A percentile compares a stretch with the other conserved stretches of the same genome.
Evolutionary conservation across 2,113 vertebrate species (phyloP).

Genomic region (Brevimyrus niger): DNA sequence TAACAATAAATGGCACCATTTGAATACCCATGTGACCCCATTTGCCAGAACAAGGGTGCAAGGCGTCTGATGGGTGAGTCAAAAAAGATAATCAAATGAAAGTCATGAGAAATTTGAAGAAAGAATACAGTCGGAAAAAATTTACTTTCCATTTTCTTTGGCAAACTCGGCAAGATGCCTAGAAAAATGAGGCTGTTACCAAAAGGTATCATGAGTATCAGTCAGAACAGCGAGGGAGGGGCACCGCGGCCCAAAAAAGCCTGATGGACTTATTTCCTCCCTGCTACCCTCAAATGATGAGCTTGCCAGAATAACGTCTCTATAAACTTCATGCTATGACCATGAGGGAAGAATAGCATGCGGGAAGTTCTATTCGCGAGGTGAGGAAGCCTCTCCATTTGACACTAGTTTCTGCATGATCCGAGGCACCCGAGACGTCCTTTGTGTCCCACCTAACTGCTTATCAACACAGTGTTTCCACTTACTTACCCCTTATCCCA

Average conservation of each 20-base stretch:
- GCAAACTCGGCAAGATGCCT: neutral
- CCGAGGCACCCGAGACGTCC: neutral
- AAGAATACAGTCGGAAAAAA: neutral
- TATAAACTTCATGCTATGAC: neutral
- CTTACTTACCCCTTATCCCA: neutral
- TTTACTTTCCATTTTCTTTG: neutral
- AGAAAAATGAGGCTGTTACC: neutral
- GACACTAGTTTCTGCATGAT: neutral
- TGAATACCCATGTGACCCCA: neutral
- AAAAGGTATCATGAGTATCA: neutral
- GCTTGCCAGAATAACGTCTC: neutral
- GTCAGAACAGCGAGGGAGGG: neutral
- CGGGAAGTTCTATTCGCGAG: neutral
- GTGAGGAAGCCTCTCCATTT: neutral
- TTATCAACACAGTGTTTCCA: neutral
- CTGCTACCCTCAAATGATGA: neutral
- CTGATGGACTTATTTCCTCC: neutral
- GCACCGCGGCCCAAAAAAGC: neutral
- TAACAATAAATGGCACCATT: neutral
- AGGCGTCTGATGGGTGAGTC: neutral
- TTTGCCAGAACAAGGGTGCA: neutral
- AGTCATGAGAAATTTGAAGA: neutral
- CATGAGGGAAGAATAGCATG: neutral
- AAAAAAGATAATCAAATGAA: neutral
- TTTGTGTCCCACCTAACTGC: neutral